phyloP scores from a whole-genome alignment of 2,113 vertebrate genomes.

The Tyto alba region DNA sequence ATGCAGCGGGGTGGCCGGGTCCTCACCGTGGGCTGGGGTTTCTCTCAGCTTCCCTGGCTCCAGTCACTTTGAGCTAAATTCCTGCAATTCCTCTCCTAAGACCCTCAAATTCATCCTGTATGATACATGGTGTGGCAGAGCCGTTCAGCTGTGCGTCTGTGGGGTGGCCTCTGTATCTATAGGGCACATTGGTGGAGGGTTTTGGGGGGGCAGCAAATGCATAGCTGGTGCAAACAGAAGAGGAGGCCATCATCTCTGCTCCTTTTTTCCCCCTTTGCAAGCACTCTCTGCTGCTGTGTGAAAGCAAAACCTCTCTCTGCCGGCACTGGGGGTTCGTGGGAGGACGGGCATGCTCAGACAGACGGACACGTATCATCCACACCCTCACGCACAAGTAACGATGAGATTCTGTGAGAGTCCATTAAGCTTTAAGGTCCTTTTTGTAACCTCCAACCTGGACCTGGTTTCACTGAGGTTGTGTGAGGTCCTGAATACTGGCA shows the following conservation, averaged over 20 bases:
- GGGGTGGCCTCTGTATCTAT: background rate
- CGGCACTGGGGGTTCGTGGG: fast-evolving
- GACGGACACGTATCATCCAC: fast-evolving
- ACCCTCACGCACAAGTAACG: background rate
- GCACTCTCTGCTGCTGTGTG: background rate
- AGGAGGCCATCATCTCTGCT: background rate
- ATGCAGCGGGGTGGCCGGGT: fast-evolving
- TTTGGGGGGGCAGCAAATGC: background rate
- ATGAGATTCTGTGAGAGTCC: background rate
- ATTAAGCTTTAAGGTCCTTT: background rate
- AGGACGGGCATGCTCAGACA: background rate
- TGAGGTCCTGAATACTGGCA: background rate
- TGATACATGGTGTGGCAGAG: background rate
- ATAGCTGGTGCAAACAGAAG: background rate
- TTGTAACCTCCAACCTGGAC: background rate
- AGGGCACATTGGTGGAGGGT: background rate
- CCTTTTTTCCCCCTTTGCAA: background rate
- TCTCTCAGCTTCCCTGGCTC: background rate
- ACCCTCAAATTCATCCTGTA: background rate
- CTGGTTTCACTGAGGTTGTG: background rate
- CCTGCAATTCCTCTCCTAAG: background rate
- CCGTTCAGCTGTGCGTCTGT: background rate
- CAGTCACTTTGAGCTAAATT: background rate
- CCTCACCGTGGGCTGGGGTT: background rate
- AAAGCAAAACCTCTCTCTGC: background rate